Percentiles rank a stretch among this genome's conserved stretches.
These are phyloP conservation scores for Noctua fimbriata DNA, from an alignment of 2,888 invertebrate genomes.

Conservation along the genomic window DNA sequence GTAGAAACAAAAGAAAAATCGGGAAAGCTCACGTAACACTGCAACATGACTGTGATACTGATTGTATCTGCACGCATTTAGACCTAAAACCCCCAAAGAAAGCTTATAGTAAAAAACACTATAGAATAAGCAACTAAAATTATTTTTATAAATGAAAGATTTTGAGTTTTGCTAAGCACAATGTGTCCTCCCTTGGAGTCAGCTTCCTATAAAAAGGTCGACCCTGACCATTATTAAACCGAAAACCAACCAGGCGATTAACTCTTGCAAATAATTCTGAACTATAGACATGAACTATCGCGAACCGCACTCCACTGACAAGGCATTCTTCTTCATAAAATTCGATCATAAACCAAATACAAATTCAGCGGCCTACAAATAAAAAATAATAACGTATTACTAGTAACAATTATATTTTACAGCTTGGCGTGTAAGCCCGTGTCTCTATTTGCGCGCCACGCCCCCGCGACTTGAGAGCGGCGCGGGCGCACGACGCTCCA, in stretches of 20 bases:
- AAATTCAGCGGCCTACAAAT: constrained; percentile 37
- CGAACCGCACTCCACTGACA: background rate
- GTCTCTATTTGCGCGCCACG: constrained; percentile 69
- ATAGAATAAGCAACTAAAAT: background rate
- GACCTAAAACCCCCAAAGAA: background rate
- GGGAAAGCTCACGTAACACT: background rate
- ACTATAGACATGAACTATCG: background rate
- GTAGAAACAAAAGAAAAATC: background rate
- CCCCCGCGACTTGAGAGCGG: constrained; percentile 47
- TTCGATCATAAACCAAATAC: constrained; percentile 9
- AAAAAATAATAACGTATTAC: constrained; percentile 50
- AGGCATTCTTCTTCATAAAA: background rate
- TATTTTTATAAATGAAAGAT: background rate
- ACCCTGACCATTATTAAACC: background rate
- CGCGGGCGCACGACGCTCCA: constrained; percentile 62
- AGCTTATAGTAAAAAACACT: too few relatives aligned
- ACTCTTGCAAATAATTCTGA: background rate
- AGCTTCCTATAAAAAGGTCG: background rate
- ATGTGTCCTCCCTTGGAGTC: background rate
- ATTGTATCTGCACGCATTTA: background rate
- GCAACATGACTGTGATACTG: background rate
- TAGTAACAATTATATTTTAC: constrained; percentile 54
- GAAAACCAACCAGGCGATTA: background rate
- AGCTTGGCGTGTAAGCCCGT: constrained; percentile 46
- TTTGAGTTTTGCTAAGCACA: background rate